A percentile compares a stretch with the other conserved stretches of the same genome.
Evolutionary conservation across 2,113 vertebrate species (phyloP).

Genomic region (Pantherophis guttatus): DNA sequence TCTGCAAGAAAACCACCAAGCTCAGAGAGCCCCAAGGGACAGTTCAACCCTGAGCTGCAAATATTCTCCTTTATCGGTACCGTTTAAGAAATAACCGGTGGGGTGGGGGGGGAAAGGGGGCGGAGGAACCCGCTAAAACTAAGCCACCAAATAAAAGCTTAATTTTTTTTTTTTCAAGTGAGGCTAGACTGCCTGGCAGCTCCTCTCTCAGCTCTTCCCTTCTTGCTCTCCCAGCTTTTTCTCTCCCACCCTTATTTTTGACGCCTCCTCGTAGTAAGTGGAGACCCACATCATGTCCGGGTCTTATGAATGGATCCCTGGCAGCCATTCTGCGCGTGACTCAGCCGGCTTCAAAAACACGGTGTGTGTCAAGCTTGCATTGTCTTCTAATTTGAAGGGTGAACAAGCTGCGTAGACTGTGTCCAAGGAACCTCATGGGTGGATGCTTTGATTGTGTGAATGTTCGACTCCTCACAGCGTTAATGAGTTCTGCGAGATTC

Average conservation of each 20-base stretch:
- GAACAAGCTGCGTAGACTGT: background rate
- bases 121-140: too few relatives aligned
- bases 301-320: background rate
- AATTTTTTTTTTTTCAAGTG: too few relatives aligned
- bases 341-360: background rate
- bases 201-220: too few relatives aligned
- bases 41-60: too few relatives aligned
- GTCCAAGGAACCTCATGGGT: background rate
- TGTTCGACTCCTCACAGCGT: constrained; percentile 10
- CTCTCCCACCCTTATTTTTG: too few relatives aligned
- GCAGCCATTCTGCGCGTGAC: background rate
- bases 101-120: too few relatives aligned
- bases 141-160: too few relatives aligned
- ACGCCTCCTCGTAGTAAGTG: background rate
- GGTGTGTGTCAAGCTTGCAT: too few relatives aligned
- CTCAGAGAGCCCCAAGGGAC: background rate
- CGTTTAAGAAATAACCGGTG: too few relatives aligned
- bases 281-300: background rate
- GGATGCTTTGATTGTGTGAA: background rate
- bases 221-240: background rate
- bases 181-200: too few relatives aligned
- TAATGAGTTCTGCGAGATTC: constrained; percentile 35
- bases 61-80: too few relatives aligned
- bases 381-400: background rate
- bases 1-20: background rate